Conservation (phyloP, 2,888 invertebrate species). For the Hydroisotoma schaefferi region DNA sequence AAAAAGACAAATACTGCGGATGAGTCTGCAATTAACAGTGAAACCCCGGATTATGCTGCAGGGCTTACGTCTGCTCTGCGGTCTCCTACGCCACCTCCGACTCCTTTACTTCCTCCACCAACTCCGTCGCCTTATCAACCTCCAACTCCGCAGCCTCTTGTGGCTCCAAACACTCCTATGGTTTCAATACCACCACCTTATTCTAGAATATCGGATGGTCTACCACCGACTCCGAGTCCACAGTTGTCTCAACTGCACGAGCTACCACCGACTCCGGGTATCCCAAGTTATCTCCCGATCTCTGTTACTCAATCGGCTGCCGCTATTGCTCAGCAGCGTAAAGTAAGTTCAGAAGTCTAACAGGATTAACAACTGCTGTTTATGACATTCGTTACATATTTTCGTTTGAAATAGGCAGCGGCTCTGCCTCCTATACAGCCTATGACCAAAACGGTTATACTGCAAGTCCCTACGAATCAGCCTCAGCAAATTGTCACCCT, state of each 20-base stretch:
- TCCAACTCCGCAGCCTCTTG: conserved; percentile 49
- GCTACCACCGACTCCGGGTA: neutral
- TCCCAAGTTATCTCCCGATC: conserved; percentile 6
- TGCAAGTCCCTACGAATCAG: conserved; percentile 46
- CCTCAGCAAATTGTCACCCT: conserved; percentile 47
- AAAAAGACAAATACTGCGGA: conserved; percentile 52
- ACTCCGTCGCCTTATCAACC: conserved; percentile 50
- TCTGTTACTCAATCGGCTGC: conserved; percentile 8
- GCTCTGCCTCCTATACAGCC: conserved; percentile 36
- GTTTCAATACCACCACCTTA: conserved; percentile 25
- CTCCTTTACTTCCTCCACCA: conserved; percentile 49
- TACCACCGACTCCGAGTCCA: conserved; percentile 42
- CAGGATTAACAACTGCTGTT: neutral
- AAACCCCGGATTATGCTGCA: conserved; percentile 79
- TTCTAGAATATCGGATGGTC: conserved; percentile 35
- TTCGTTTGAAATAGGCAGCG: conserved; percentile 18
- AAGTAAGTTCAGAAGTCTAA: conserved; percentile 5
- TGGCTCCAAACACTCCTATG: conserved; percentile 35
- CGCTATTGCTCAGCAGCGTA: conserved; percentile 17
- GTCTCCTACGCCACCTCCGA: conserved; percentile 51
- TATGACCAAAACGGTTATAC: conserved; percentile 47
- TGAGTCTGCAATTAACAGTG: conserved; percentile 45
- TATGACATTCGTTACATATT: neutral
- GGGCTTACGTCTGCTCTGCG: conserved; percentile 60
- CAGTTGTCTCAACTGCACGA: conserved; percentile 23